Conservation (phyloP, 1,140 invertebrate genomes). For the Mizuhopecten yessoensis region DNA sequence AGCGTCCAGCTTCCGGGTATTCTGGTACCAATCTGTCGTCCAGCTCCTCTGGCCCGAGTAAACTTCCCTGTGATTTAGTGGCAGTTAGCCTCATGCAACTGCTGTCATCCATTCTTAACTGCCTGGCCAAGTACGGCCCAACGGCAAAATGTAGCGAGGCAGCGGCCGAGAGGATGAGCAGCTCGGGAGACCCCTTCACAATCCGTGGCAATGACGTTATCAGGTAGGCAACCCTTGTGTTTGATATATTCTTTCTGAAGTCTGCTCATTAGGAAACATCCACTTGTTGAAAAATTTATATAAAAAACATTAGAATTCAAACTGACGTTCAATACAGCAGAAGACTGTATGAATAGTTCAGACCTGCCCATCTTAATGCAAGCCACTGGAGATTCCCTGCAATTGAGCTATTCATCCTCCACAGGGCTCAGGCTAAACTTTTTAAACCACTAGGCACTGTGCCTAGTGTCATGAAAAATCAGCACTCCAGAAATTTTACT, state of each 20-base stretch:
- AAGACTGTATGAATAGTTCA: too few relatives aligned
- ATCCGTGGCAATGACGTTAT: constrained; percentile 80
- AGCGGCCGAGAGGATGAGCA: constrained; percentile 78
- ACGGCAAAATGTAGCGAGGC: constrained; percentile 78
- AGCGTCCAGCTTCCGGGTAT: constrained; percentile 41
- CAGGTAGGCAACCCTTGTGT: constrained; percentile 71
- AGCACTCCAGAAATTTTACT: too few relatives aligned
- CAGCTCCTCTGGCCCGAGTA: constrained; percentile 45
- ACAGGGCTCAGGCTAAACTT: too few relatives aligned
- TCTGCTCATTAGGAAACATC: too few relatives aligned
- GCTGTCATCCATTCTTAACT: constrained; percentile 76
- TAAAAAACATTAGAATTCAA: too few relatives aligned
- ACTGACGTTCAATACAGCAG: too few relatives aligned
- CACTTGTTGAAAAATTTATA: too few relatives aligned
- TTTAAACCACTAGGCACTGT: too few relatives aligned
- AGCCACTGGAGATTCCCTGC: too few relatives aligned
- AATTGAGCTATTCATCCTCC: too few relatives aligned
- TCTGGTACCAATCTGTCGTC: constrained; percentile 47
- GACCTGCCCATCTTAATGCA: too few relatives aligned
- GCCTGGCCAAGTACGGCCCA: constrained; percentile 80
- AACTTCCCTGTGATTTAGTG: constrained; percentile 76
- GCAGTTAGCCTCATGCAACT: constrained; percentile 77
- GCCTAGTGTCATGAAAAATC: too few relatives aligned
- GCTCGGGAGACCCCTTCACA: constrained; percentile 77
- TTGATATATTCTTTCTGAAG: not conserved